Conservation (phyloP, 2,797 vertebrate species). For the Pangasius krempfi region DNA sequence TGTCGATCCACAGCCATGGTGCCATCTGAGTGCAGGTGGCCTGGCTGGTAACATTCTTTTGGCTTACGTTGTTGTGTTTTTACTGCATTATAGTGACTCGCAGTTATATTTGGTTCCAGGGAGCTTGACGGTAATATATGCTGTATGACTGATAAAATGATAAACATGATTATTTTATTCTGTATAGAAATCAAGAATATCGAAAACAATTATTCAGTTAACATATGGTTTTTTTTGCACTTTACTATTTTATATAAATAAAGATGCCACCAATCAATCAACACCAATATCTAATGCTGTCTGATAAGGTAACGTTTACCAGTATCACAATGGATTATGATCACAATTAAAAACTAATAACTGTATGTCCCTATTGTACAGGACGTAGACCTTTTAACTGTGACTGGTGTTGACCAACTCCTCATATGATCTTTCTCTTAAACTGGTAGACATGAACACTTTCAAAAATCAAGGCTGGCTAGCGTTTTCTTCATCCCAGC, state of each 20-base stretch:
- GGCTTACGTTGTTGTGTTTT: background rate
- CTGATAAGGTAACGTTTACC: background rate
- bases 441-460: background rate
- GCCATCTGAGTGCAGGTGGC: slow-evolving; percentile 12
- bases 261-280: background rate
- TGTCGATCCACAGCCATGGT: slow-evolving; percentile 18
- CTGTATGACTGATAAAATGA: background rate
- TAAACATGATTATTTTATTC: background rate
- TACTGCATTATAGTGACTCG: slow-evolving; percentile 8
- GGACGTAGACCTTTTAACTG: slow-evolving; percentile 12
- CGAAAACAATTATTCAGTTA: background rate
- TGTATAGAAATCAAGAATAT: too few relatives aligned
- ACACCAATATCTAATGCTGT: background rate
- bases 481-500: background rate
- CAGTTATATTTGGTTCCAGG: background rate
- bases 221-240: background rate
- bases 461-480: background rate
- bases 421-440: background rate
- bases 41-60: background rate
- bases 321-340: background rate
- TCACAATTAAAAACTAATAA: background rate
- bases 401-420: slow-evolving; percentile 7
- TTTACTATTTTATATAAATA: background rate
- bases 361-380: slow-evolving; percentile 21
- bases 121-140: background rate